phyloP scores from a whole-genome alignment of 2,797 vertebrate species.

The Lepus townsendii region DNA sequence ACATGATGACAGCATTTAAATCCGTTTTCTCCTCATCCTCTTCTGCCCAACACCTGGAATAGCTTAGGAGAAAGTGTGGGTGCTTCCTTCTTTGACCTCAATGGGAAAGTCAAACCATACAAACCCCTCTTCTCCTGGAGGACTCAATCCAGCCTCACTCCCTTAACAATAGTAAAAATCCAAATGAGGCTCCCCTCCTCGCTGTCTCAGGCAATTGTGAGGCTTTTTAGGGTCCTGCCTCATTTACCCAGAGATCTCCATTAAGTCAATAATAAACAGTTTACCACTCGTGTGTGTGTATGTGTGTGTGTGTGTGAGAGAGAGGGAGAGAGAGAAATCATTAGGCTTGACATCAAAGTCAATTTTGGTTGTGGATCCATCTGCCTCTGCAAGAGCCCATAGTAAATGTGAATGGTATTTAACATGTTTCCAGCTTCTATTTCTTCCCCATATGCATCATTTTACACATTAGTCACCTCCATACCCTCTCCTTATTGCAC shows the following conservation, averaged over 20 bases:
- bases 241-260: neutral
- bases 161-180: neutral
- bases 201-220: neutral
- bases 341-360: neutral
- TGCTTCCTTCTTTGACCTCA: neutral
- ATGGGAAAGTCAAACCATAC: neutral
- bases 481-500: neutral
- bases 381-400: neutral
- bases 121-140: neutral
- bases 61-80: neutral
- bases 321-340: too few relatives aligned
- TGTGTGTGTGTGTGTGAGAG: neutral
- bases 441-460: neutral
- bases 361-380: neutral
- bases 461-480: neutral
- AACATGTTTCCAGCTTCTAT: neutral
- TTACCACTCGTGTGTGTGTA: neutral
- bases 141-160: neutral
- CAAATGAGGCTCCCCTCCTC: neutral
- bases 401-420: neutral
- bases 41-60: neutral
- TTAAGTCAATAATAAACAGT: neutral
- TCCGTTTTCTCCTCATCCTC: neutral
- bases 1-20: neutral
- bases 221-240: neutral